These are phyloP conservation scores for Passerculus sandwichensis DNA, from an alignment of 2,797 vertebrate species.

Conservation along the genomic window DNA sequence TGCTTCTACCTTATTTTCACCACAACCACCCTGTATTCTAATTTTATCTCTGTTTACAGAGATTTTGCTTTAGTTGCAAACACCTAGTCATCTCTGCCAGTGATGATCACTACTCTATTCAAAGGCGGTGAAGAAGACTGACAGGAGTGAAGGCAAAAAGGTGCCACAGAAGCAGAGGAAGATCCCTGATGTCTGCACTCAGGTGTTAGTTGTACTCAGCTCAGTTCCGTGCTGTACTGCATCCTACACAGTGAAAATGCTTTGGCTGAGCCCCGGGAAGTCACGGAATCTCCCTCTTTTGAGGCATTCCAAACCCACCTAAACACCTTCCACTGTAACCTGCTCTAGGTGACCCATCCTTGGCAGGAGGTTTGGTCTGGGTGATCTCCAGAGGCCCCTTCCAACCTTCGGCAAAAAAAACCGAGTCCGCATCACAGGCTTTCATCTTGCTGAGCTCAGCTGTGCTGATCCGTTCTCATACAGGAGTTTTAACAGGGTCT, in stretches of 20 bases:
- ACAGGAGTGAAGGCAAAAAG: fast-evolving
- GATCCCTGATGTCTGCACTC: not conserved
- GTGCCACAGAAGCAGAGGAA: fast-evolving
- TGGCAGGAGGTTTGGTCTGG: too few relatives aligned
- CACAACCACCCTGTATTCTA: not conserved
- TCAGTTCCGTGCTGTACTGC: fast-evolving
- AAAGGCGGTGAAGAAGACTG: not conserved
- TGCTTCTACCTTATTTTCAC: not conserved
- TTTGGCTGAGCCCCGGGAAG: not conserved
- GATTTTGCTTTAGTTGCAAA: not conserved
- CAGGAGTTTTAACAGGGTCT: fast-evolving
- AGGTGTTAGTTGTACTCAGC: too few relatives aligned
- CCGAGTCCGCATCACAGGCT: fast-evolving
- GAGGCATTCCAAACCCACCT: not conserved
- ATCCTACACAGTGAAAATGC: not conserved
- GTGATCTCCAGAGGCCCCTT: not conserved
- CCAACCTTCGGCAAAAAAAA: not conserved
- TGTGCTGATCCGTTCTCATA: fast-evolving
- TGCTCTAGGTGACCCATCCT: not conserved
- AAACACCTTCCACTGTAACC: not conserved
- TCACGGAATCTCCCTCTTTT: not conserved
- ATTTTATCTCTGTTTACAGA: fast-evolving
- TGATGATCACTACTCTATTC: not conserved
- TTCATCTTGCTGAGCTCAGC: too few relatives aligned
- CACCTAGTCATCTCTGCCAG: not conserved